phyloP scores from a whole-genome alignment of 2,888 invertebrate species.

The Homarus gammarus region DNA sequence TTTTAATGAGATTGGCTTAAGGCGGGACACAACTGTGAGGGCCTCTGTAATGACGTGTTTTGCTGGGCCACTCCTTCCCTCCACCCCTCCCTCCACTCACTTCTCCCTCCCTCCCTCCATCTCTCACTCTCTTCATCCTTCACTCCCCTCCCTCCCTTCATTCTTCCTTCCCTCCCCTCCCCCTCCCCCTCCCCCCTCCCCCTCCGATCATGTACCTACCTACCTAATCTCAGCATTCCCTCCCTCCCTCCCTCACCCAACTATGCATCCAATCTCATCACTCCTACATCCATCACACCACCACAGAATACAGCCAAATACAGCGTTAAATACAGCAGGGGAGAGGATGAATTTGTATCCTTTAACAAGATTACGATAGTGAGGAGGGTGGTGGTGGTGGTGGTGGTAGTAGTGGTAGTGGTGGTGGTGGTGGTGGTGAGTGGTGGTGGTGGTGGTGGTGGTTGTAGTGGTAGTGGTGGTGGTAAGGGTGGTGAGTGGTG shows the following conservation, averaged over 20 bases:
- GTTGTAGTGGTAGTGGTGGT: background rate
- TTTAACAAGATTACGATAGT: no score
- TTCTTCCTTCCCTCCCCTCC: background rate
- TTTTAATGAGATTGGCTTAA: conserved; percentile 28
- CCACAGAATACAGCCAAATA: no score
- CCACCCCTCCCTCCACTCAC: background rate
- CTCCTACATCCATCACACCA: background rate
- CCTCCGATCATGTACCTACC: background rate
- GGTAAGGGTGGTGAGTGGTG: no score
- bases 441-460: no score
- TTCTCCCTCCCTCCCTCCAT: background rate
- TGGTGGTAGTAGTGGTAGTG: no score
- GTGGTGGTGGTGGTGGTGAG: no score
- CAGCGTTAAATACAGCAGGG: no score
- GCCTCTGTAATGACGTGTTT: background rate
- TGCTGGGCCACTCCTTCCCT: background rate
- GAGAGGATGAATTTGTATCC: no score
- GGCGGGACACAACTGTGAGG: no score
- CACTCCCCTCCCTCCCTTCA: background rate
- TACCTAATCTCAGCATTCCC: no score
- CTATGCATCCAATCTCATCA: background rate
- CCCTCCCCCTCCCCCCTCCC: background rate
- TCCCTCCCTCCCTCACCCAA: background rate
- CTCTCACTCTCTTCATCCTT: background rate
- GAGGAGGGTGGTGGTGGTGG: no score